A percentile compares a stretch with the other conserved stretches of the same genome.
Evolutionary conservation across 2,888 invertebrate species (phyloP).

Genomic region (Plagodis dolabraria): DNA sequence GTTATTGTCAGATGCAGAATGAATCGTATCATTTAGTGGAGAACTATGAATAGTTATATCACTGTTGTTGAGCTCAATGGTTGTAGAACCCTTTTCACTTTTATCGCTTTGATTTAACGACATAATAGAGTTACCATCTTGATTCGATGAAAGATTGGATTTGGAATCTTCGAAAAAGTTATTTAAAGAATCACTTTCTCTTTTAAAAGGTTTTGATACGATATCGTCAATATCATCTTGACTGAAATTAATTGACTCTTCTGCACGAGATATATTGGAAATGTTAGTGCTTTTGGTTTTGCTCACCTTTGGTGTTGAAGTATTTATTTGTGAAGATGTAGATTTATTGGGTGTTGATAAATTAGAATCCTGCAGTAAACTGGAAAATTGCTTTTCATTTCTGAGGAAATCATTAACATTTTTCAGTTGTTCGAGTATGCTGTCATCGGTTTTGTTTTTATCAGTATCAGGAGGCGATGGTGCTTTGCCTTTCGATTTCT

Average conservation of each 20-base stretch:
- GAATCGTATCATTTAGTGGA: slow-evolving; percentile 80
- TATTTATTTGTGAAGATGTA: slow-evolving; percentile 66
- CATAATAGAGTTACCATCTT: slow-evolving; percentile 72
- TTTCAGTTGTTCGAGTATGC: slow-evolving; percentile 73
- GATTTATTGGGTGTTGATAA: slow-evolving; percentile 49
- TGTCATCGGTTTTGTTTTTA: slow-evolving; percentile 79
- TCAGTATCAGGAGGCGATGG: slow-evolving; percentile 87
- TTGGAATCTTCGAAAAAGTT: slow-evolving; percentile 78
- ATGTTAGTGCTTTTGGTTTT: slow-evolving; percentile 62
- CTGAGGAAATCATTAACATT: slow-evolving; percentile 72
- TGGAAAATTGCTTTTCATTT: slow-evolving; percentile 75
- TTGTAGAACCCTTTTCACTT: slow-evolving; percentile 85
- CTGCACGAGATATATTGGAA: slow-evolving; percentile 56
- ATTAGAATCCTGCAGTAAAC: slow-evolving; percentile 58
- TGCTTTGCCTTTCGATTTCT: slow-evolving; percentile 89
- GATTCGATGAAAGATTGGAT: slow-evolving; percentile 78
- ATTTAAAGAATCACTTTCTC: slow-evolving; percentile 78
- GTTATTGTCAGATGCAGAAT: slow-evolving; percentile 74
- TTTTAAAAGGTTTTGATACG: slow-evolving; percentile 76
- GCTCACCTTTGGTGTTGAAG: slow-evolving; percentile 78
- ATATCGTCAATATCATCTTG: slow-evolving; percentile 84
- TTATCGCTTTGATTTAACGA: slow-evolving; percentile 79
- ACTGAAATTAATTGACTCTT: slow-evolving; percentile 75
- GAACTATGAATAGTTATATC: slow-evolving; percentile 91
- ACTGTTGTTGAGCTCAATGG: slow-evolving; percentile 89